Percentiles rank a stretch among this genome's conserved stretches.
phyloP scores from a whole-genome alignment of 2,888 invertebrate genomes.

The Oeneis ivallda region DNA sequence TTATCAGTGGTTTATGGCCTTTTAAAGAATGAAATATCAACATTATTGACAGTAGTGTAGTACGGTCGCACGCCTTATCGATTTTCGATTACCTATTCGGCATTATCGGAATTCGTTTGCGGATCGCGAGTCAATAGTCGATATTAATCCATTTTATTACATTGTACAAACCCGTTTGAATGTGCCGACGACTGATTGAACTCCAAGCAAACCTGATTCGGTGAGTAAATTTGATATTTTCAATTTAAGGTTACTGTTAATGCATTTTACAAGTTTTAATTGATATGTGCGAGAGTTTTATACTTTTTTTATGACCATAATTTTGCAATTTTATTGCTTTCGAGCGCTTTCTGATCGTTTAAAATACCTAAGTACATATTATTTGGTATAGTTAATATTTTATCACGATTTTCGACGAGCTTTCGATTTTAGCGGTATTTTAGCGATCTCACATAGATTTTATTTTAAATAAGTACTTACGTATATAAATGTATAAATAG shows the following conservation, averaged over 20 bases:
- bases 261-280: slow-evolving; percentile 10
- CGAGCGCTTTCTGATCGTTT: background rate
- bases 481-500: too few species aligned
- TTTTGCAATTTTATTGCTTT: slow-evolving; percentile 8
- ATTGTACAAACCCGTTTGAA: background rate
- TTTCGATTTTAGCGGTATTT: background rate
- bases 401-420: background rate
- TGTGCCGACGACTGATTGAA: background rate
- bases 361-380: too few species aligned
- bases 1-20: slow-evolving; percentile 46
- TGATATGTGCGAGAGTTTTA: slow-evolving; percentile 3
- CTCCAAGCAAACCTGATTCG: background rate
- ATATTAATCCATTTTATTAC: background rate
- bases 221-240: slow-evolving; percentile 5
- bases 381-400: background rate
- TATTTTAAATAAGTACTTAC: too few species aligned
- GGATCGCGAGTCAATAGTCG: background rate
- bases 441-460: too few species aligned
- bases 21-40: slow-evolving; percentile 50
- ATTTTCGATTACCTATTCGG: slow-evolving; percentile 47
- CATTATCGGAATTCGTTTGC: slow-evolving; percentile 30
- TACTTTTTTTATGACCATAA: slow-evolving; percentile 8
- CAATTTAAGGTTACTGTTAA: slow-evolving; percentile 12
- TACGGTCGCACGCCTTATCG: slow-evolving; percentile 43
- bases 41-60: slow-evolving; percentile 42